Base-by-base conservation (phyloP, 2,888 invertebrate species). In the Rambutsinella grinnellia region DNA sequence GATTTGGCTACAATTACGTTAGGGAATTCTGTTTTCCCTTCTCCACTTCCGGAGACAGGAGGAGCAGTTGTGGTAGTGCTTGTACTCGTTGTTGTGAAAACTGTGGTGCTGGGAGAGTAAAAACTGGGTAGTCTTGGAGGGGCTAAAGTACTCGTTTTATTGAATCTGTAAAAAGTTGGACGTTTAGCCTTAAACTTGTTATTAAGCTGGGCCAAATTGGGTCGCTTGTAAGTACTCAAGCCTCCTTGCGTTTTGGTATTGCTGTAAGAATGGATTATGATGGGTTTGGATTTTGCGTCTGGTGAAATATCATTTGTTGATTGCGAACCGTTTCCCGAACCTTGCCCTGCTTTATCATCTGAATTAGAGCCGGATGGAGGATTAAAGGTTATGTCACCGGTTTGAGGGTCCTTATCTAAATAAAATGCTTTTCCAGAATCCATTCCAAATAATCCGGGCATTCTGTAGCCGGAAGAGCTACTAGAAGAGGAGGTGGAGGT, bases 401-500 rank as follows among this genome's bases (percentile, higher is more conserved):
- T 82, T 51, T 79, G 74, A 0, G 82, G 82, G 46, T 82, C 83
- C 79, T 83, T 83, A 47, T 83, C 83, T 24, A 81, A 49, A 53
- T 82, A 83, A 60, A 83, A 83, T 1, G 83, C 81, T 28, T 81
- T 79, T 62, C 79, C 79, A 0, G 69, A 69, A 36, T 74, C 81
- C 81, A 80, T 80, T 26, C 81, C 81, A 51, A 83, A 83, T 15
- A 83, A 68, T 17, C 83, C 83, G 1, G 81, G 83, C 83, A 83
- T 83, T 67, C 83, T 61, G 57, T 83, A 82, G 0, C 81, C 83
- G 8, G 78, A 77, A 19, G 19, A 36, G n/a, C 44, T 21, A 19
- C n/a, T 2, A 23, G 36, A 44, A 15, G 60, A 23, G 10, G 47
- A 24, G 2, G 46, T 3, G 2, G 44, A 47, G 10, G 27, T 28